These are phyloP conservation scores for Stenolophus ochropezus DNA, from an alignment of 2,888 invertebrate species.

Conservation along the genomic window DNA sequence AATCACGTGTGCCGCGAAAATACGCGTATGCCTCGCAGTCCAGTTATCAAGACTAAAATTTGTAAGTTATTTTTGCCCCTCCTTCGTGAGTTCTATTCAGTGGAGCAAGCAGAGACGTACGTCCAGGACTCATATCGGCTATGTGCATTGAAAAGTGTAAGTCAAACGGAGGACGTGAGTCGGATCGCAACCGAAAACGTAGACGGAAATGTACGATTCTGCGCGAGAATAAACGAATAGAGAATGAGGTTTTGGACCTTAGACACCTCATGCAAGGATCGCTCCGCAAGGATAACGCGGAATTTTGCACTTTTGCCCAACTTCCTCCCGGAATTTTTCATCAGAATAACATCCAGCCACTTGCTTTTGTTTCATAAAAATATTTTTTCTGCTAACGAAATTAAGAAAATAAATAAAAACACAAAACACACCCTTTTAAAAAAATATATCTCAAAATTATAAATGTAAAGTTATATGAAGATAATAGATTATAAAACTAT, in stretches of 20 bases:
- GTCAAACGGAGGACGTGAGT: conserved; percentile 62
- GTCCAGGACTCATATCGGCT: conserved; percentile 30
- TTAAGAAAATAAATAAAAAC: too few relatives aligned
- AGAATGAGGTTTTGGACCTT: conserved; percentile 59
- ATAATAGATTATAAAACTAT: too few relatives aligned
- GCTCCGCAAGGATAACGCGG: background rate
- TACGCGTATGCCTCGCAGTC: conserved; percentile 53
- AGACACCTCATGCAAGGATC: conserved; percentile 28
- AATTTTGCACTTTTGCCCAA: background rate
- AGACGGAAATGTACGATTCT: conserved; percentile 62
- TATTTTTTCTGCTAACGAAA: too few relatives aligned
- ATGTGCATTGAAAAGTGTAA: conserved; percentile 55
- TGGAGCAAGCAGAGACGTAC: conserved; percentile 28
- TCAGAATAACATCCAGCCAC: too few relatives aligned
- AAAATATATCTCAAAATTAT: too few relatives aligned
- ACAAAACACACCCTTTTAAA: too few relatives aligned
- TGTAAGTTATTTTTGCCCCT: conserved; percentile 66
- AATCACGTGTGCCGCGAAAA: conserved; percentile 52
- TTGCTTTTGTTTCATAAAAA: too few relatives aligned
- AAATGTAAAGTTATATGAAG: too few relatives aligned
- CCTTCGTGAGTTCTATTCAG: conserved; percentile 63
- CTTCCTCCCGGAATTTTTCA: background rate
- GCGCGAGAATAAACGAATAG: conserved; percentile 62
- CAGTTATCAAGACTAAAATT: conserved; percentile 65
- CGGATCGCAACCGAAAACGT: conserved; percentile 54